Base-by-base conservation (phyloP, 2,888 invertebrate species). In the Nomada lathburiana region DNA sequence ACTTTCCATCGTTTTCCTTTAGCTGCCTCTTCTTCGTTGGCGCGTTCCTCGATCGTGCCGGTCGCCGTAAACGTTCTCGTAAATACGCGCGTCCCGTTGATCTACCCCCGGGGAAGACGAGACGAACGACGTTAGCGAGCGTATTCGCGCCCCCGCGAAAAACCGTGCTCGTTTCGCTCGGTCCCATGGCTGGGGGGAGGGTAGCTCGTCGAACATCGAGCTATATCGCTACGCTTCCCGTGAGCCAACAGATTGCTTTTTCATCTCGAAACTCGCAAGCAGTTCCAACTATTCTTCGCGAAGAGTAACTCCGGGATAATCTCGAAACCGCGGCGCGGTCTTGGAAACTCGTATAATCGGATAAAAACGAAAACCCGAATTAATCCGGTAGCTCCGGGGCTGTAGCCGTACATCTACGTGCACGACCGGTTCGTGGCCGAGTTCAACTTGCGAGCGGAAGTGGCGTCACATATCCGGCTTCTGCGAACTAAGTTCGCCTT, bases 281-380 rank as follows among this genome's bases (percentile, higher is more conserved):
- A 53, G 76, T 68, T 67, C 59, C 63, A 68, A 63, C 76, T 63
- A 53, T 82, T 82, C 84, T 84, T 76, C 59, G 9, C 42, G 55
- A 10, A 16, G 29, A 16, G 29, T 81, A 72, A 79, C 75, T 75
- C 73, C 55, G 73, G 60, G 77, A 86, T 86, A 87, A 87, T 87
- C 85, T 77, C 29, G 79, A 65, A 70, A 55, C 84, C 68, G 59
- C 65, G 85, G 42, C 69, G 63, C 62, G 85, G 74, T 79, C 86
- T 83, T 86, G 72, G 80, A 77, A 83, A 86, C 81, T 68, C 76
- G 76, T 86, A 86, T 91, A 91, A 91, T 91, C 88, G 90, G 84
- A 86, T 88, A 91, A 91, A 90, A 90, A 90, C 89, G 89, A 89
- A 89, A 91, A 90, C 88, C 88, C 89, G 89, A 91, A 92, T 92